Base-by-base conservation (phyloP, 2,888 invertebrate species). In the Melieria crassipennis region DNA sequence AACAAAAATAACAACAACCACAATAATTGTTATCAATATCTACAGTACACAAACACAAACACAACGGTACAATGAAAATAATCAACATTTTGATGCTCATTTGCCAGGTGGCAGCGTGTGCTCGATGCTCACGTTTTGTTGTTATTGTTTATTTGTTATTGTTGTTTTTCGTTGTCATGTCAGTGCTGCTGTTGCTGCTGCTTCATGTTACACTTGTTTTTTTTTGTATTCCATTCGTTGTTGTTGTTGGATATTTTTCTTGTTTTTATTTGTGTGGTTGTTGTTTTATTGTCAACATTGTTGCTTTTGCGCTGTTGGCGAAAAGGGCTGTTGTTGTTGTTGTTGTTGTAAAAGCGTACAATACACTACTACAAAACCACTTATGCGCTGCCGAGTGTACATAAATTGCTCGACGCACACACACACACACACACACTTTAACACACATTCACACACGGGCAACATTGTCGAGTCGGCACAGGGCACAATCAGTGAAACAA, bases 401-500 rank as follows among this genome's bases (percentile, higher is more conserved):
- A 52, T 52, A 52, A 52, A 13, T 42, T 30, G 42, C 13, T 5
- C 4, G 30, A 30, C 30, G 16, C 58, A 62, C 10, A 62, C 16
- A 62, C 11, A 16, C 45, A 43, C 11, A 6, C 61, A 61, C 13
- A 43, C 10, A 16, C 9, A 43, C 45, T 2, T 16, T 10, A 1
- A 62, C 45, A 11, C 7, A 62, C 45, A 43, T 45, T n/a, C 10
- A 62, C 7, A 58, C 6, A 58, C 13, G 57, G 0, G 7, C 11
- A 5, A 42, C 58, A 13, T 30, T 5, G 16, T 30, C 30, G 30
- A 30, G 30, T 30, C 3, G 30, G 30, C 30, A 30, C 30, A 30
- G 30, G 30, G 30, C 10, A 58, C 10, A 58, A 58, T 30, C 58
- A 58, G 42, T 58, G 58, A 58, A 58, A 58, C 30, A 58, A 58